Conservation (phyloP, 2,797 vertebrate genomes). For the Girardinus metallicus region DNA sequence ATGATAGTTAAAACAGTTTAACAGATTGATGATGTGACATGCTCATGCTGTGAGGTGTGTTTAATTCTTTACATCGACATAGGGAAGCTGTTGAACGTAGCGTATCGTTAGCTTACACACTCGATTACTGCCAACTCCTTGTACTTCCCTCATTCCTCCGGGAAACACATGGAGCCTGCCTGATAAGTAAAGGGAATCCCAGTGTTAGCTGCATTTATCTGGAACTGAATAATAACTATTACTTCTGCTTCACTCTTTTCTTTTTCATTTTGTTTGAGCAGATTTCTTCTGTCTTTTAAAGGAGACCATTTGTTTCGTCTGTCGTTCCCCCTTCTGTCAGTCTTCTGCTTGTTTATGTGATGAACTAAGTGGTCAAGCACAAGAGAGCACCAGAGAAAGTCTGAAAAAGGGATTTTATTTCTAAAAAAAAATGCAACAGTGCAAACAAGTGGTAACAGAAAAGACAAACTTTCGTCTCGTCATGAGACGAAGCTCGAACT, state of each 20-base stretch:
- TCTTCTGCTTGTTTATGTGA: not conserved
- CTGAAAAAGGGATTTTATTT: not conserved
- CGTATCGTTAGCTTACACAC: not conserved
- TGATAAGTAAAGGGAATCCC: not conserved
- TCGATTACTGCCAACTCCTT: not conserved
- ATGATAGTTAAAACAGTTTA: not conserved
- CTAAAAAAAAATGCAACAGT: not conserved
- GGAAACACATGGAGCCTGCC: not conserved
- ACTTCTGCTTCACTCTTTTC: not conserved
- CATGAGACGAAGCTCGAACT: not conserved
- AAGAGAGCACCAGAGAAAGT: not conserved
- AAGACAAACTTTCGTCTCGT: not conserved
- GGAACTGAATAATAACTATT: not conserved
- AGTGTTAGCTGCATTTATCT: constrained; percentile 5
- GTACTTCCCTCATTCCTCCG: not conserved
- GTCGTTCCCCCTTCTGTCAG: not conserved
- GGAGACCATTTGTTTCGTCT: not conserved
- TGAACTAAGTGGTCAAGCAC: not conserved
- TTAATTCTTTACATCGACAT: not conserved
- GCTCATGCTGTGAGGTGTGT: not conserved
- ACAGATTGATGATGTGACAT: not conserved
- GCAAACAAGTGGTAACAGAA: not conserved
- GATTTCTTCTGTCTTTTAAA: not conserved
- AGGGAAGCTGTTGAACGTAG: not conserved
- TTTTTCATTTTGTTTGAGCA: not conserved